These are phyloP conservation scores for Lasiommata megera DNA, from an alignment of 2,888 invertebrate genomes.

Conservation along the genomic window DNA sequence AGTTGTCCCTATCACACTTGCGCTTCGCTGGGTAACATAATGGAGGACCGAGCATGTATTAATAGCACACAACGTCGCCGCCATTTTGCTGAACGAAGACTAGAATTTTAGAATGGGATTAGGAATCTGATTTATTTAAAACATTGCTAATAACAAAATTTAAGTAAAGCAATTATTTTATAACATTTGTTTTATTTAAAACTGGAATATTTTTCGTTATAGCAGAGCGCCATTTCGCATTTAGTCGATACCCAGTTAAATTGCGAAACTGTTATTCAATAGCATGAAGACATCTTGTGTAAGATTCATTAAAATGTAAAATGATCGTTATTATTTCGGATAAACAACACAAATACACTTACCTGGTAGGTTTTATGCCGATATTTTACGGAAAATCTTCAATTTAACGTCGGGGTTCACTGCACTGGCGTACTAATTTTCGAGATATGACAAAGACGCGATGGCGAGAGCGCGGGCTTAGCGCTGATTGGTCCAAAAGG, in stretches of 20 bases:
- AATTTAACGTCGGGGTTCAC: slow-evolving; percentile 78
- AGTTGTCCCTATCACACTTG: slow-evolving; percentile 53
- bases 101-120: slow-evolving; percentile 58
- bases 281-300: not conserved
- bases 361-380: slow-evolving; percentile 59
- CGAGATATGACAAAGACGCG: slow-evolving; percentile 79
- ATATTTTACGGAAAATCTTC: slow-evolving; percentile 70
- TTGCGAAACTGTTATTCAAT: slow-evolving; percentile 44
- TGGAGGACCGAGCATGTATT: slow-evolving; percentile 63
- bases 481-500: slow-evolving; percentile 72
- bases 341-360: slow-evolving; percentile 45
- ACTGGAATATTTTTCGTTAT: slow-evolving; percentile 6
- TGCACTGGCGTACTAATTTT: slow-evolving; percentile 79
- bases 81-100: slow-evolving; percentile 75
- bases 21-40: slow-evolving; percentile 29
- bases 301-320: slow-evolving; percentile 17
- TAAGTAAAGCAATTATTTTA: not conserved
- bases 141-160: slow-evolving; percentile 16
- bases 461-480: slow-evolving; percentile 78
- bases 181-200: slow-evolving; percentile 10
- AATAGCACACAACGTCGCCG: slow-evolving; percentile 71
- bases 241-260: slow-evolving; percentile 44
- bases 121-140: slow-evolving; percentile 37
- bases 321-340: slow-evolving; percentile 31
- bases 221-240: slow-evolving; percentile 19